A percentile compares a stretch with the other conserved stretches of the same genome.
These are phyloP conservation scores for Mongoloraphidia duomilia DNA, from an alignment of 2,888 invertebrate genomes.

Conservation along the genomic window DNA sequence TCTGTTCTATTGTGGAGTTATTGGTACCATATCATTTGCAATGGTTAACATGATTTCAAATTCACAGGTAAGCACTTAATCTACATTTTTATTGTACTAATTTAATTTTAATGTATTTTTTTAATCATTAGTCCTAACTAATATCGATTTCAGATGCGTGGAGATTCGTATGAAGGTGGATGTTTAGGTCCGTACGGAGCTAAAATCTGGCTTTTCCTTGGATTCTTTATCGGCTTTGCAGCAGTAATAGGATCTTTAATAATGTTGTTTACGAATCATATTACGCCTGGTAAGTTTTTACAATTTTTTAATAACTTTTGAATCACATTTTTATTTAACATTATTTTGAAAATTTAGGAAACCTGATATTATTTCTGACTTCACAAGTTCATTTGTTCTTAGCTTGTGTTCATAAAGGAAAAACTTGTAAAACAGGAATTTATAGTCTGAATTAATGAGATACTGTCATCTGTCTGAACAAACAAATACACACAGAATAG, in stretches of 20 bases:
- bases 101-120: neutral
- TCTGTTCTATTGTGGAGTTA: constrained; percentile 80
- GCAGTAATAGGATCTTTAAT: constrained; percentile 90
- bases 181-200: constrained; percentile 80
- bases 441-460: too few species aligned
- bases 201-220: constrained; percentile 87
- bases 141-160: constrained; percentile 42
- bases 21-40: constrained; percentile 85
- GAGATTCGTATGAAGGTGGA: constrained; percentile 70
- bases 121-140: neutral
- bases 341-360: too few species aligned
- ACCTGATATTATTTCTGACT: too few species aligned
- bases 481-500: too few species aligned
- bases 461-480: too few species aligned
- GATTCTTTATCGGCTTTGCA: constrained; percentile 93
- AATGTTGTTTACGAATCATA: constrained; percentile 85
- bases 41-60: constrained; percentile 97
- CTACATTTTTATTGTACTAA: neutral
- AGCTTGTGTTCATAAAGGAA: too few species aligned
- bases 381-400: too few species aligned
- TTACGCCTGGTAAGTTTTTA: constrained; percentile 41
- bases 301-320: too few species aligned
- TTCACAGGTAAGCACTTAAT: constrained; percentile 48
- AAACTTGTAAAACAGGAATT: too few species aligned
- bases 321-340: too few species aligned